Evolutionary conservation across 1,140 invertebrate species (phyloP).

Genomic region (Elysia chlorotica): DNA sequence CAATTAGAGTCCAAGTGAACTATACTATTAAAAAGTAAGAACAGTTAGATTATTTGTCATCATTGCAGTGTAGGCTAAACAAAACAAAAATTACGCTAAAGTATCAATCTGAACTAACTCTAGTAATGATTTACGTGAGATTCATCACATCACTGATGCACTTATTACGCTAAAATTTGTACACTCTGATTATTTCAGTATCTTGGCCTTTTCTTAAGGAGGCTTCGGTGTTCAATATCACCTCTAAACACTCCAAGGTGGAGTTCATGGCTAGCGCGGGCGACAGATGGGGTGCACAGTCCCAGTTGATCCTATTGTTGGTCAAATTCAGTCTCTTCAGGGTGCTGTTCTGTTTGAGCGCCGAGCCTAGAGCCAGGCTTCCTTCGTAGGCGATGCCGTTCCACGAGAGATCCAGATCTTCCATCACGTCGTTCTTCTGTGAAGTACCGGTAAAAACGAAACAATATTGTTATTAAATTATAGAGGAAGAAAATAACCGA

Average conservation of each 20-base stretch:
- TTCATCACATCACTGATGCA: no score
- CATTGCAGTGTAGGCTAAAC: no score
- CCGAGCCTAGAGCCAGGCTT: slow-evolving; percentile 54
- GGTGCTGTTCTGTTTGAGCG: slow-evolving; percentile 45
- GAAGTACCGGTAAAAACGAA: no score
- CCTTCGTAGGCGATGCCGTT: slow-evolving; percentile 60
- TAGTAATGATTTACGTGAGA: no score
- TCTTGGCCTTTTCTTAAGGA: neutral
- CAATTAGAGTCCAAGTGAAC: no score
- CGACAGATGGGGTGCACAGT: slow-evolving; percentile 47
- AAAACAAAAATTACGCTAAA: no score
- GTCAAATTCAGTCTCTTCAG: slow-evolving; percentile 52
- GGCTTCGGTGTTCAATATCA: slow-evolving; percentile 17
- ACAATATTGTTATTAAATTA: no score
- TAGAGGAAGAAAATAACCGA: no score
- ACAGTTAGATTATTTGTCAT: no score
- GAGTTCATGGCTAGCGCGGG: slow-evolving; percentile 49
- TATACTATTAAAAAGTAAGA: no score
- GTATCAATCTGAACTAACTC: no score
- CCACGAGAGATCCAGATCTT: slow-evolving; percentile 53
- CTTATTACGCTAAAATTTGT: no score
- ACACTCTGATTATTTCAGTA: neutral
- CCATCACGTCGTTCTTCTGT: slow-evolving; percentile 54
- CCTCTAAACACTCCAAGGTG: slow-evolving; percentile 51
- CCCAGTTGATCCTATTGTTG: slow-evolving; percentile 56